Base-by-base conservation (phyloP, 2,888 invertebrate species). In the Drosophila cracens region DNA sequence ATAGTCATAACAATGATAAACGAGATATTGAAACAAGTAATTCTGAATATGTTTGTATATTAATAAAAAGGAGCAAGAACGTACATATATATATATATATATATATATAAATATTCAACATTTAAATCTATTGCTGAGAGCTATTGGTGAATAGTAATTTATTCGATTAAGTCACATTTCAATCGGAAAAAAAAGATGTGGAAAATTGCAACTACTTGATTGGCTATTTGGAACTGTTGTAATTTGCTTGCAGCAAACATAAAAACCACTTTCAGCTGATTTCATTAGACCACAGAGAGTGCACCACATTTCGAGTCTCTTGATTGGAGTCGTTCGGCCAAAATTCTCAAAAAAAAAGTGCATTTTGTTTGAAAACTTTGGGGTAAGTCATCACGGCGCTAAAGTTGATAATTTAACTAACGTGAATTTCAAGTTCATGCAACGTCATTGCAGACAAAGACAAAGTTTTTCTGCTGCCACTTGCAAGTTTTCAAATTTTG, bases 11-110 rank as follows among this genome's bases (percentile, higher is more conserved):
- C 52, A 54, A 63, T 64, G 60, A 69, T 46, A 71, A 72, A 68
- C 48, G 62, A 77, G 69, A 80, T 60, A 70, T 67, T 66, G 62
- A 68, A 68, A 63, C 52, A 48, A 49, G 18, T 34, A 66, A 77
- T 52, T 78, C 75, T 67, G 59, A 68, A 74, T 76, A 87, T 82
- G 74, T 87, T 81, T 86, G 89, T 89, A 88, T 82, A 86, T 76
- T 68, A 85, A 80, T 87, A 80, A 83, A 81, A 62, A 74, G 60
- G 61, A 68, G 67, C 69, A 70, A 84, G 54, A 58, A 36, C 18
- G 36, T 87, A 68, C 25, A 65, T 53, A 57, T 18, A 16, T 49
- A 51, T 61, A 13, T 43, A 7, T 7, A 7, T 13, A 46, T 43
- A 13, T 43, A n/a, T 11, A 43, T n/a, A 25, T n/a, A 46, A 21